Evolutionary conservation across 2,888 invertebrate species (phyloP), one percentile per base, ranked within the genome.

Genomic region (Dasypogon diadema): DNA sequence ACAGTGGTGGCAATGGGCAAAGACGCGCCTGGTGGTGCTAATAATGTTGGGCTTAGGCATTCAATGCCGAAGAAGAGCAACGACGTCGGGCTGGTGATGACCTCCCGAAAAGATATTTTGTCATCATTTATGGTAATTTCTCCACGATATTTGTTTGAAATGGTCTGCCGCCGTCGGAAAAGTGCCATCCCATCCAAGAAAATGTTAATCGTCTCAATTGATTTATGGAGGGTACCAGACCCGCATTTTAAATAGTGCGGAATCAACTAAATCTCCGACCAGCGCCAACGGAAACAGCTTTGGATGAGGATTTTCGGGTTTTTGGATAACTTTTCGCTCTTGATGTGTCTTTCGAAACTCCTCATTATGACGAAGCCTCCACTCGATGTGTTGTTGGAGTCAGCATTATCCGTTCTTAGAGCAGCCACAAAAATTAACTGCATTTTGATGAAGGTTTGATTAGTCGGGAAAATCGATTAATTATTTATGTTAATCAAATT

Each of bases 161-260:
- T 56, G 2, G 30, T 26, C 24, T 24, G 26, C 56, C 56, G 14
- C 56, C 14, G 56, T 26, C 30, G n/a, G 56, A 56, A 55, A 56
- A 56, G 24, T 24, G 26, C 56, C 24, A 26, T 56, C n/a, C 30
- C 26, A 56, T n/a, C 24, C 30, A 10, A 26, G 56, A 56, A 56
- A 26, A 56, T 56, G 56, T 56, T 56, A 56, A 56, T 56, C 56
- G 56, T 56, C 14, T 56, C 56, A 56, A 56, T 56, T 56, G 56
- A 56, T 56, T 56, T 56, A 56, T 56, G 26, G 56, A 4, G n/a
- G 12, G 24, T 24, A 26, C 30, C n/a, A 26, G 24, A 56, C 56
- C 56, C 24, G 56, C 56, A 56, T 56, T 30, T 26, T 26, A 56
- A 56, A 5, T 56, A 56, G 56, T 56, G 26, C 24, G 26, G 56